Percentiles rank a stretch among this genome's conserved stretches.
Conservation (phyloP, 2,888 invertebrate genomes). For the Autographa pulchrina region DNA sequence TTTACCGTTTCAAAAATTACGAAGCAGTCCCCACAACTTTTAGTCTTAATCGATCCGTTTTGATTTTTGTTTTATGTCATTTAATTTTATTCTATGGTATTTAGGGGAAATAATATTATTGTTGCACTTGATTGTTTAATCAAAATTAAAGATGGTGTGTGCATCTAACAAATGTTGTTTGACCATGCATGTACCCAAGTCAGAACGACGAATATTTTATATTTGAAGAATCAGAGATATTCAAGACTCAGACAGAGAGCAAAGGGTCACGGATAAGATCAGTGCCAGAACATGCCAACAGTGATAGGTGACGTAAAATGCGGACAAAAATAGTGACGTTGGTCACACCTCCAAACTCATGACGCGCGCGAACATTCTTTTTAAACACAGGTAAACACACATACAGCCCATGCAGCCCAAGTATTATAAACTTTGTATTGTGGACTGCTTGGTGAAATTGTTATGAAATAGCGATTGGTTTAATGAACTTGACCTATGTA, state of each 20-base stretch:
- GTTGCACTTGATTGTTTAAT: no score
- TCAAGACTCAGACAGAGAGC: background rate
- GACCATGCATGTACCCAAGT: background rate
- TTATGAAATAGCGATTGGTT: background rate
- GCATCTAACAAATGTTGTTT: no score
- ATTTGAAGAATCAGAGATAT: background rate
- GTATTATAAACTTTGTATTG: slow-evolving; percentile 1
- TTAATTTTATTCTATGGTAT: no score
- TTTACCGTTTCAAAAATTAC: no score
- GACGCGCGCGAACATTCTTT: background rate
- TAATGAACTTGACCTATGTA: slow-evolving; percentile 5
- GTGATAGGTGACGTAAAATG: background rate
- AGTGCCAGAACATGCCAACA: background rate
- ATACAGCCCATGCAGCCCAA: background rate
- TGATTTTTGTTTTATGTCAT: no score
- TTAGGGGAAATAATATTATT: no score
- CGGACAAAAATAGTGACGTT: slow-evolving; percentile 6
- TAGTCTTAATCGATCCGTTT: no score
- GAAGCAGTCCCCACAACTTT: no score
- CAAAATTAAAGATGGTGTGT: no score
- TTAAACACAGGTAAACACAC: background rate
- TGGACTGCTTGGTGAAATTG: background rate
- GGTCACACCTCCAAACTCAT: background rate
- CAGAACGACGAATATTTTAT: background rate
- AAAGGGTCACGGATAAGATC: background rate